A percentile compares a stretch with the other conserved stretches of the same genome.
These are phyloP conservation scores for Axea sp. DNA, from an alignment of 2,888 invertebrate species.

Conservation along the genomic window DNA sequence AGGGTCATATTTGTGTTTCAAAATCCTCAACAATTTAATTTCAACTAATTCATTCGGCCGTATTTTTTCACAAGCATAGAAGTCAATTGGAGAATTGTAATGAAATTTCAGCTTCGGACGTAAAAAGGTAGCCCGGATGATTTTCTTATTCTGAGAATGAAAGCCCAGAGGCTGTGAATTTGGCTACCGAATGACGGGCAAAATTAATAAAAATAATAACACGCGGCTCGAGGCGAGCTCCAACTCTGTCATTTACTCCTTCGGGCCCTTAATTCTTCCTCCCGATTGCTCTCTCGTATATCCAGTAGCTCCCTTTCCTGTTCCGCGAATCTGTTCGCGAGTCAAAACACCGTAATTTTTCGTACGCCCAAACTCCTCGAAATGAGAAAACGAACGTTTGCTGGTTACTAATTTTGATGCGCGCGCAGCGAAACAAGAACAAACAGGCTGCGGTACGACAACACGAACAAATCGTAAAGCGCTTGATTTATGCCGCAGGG, in stretches of 20 bases:
- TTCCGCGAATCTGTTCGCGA: conserved; percentile 58
- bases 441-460: conserved; percentile 20
- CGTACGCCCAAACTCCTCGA: conserved; percentile 31
- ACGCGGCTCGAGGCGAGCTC: conserved; percentile 68
- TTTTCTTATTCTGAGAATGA: conserved; percentile 63
- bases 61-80: background rate
- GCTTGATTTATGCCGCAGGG: conserved; percentile 9
- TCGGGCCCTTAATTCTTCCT: conserved; percentile 65
- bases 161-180: conserved; percentile 66
- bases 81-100: conserved; percentile 49
- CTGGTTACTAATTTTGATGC: conserved; percentile 43
- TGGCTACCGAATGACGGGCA: conserved; percentile 73
- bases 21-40: conserved; percentile 8
- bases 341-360: conserved; percentile 57
- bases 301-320: conserved; percentile 65
- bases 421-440: conserved; percentile 3
- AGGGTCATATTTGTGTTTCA: too few species aligned
- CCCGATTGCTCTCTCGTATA: conserved; percentile 62
- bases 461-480: conserved; percentile 23
- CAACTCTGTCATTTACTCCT: conserved; percentile 72
- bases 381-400: conserved; percentile 47
- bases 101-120: conserved; percentile 47
- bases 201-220: conserved; percentile 75
- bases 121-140: conserved; percentile 44
- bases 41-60: conserved; percentile 1